Evolutionary conservation across 2,888 invertebrate species (phyloP).

Genomic region (Dilophus febrilis): DNA sequence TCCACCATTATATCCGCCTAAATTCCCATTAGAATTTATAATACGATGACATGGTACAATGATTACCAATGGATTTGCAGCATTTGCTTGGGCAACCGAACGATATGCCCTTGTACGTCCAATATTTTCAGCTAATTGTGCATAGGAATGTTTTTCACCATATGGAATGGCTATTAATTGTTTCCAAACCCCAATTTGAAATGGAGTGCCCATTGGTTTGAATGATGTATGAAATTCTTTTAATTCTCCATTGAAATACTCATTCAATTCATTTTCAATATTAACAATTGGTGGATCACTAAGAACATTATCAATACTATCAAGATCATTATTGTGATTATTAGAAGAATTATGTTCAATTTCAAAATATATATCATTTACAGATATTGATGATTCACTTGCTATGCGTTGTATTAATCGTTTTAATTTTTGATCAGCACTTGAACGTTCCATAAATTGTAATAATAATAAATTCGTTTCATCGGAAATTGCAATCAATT

Average conservation of each 20-base stretch:
- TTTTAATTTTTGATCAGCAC: conserved; percentile 1
- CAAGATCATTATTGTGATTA: no score
- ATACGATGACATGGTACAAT: conserved; percentile 32
- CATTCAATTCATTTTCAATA: conserved; percentile 9
- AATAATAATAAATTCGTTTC: conserved; percentile 25
- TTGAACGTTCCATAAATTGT: conserved; percentile 21
- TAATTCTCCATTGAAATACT: conserved; percentile 16
- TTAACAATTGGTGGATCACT: conserved; percentile 1
- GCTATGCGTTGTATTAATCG: no score
- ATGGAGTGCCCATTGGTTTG: conserved; percentile 25
- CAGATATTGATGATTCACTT: no score
- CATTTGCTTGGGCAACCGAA: conserved; percentile 31
- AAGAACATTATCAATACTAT: no score
- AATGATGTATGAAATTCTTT: conserved; percentile 27
- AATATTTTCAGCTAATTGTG: conserved; percentile 26
- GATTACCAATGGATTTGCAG: conserved; percentile 28
- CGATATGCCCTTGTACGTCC: conserved; percentile 28
- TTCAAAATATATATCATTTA: no score
- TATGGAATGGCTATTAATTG: conserved; percentile 28
- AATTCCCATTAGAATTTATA: conserved; percentile 20
- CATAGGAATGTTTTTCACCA: conserved; percentile 30
- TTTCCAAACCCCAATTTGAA: conserved; percentile 33
- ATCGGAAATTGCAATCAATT: conserved; percentile 26
- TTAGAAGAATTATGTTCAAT: no score
- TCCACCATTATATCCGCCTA: conserved; percentile 36